Percentiles rank a stretch among this genome's conserved stretches.
Conservation (phyloP, 1,140 invertebrate species). For the Notospermus geniculatus region DNA sequence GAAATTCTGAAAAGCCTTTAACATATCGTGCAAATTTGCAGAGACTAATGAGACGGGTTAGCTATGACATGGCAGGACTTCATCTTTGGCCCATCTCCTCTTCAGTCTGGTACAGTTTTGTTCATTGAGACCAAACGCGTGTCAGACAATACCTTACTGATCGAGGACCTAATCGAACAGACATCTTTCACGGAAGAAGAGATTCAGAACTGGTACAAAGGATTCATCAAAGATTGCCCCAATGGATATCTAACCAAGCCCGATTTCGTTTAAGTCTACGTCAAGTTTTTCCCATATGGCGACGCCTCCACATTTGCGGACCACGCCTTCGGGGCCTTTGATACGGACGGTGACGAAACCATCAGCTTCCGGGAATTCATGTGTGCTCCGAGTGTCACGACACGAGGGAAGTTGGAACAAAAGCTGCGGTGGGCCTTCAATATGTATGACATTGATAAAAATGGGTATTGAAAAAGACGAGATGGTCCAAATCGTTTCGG, state of each 20-base stretch:
- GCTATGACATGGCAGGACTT: too few relatives aligned
- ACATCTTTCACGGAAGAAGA: slow-evolving; percentile 1
- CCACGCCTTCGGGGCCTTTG: slow-evolving; percentile 97
- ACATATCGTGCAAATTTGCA: too few relatives aligned
- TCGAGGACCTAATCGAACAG: neutral
- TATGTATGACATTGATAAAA: slow-evolving; percentile 93
- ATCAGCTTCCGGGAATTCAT: slow-evolving; percentile 98
- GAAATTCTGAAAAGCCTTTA: too few relatives aligned
- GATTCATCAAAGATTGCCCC: slow-evolving; percentile 95
- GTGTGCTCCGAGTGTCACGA: slow-evolving; percentile 92
- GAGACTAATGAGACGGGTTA: too few relatives aligned
- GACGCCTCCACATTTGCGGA: slow-evolving; percentile 99
- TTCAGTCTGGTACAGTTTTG: too few relatives aligned
- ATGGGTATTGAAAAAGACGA: slow-evolving; percentile 63
- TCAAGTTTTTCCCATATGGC: slow-evolving; percentile 98
- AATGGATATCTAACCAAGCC: slow-evolving; percentile 93
- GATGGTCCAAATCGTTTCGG: neutral
- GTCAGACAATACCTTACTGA: too few relatives aligned
- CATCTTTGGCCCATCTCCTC: too few relatives aligned
- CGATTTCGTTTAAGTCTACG: slow-evolving; percentile 98
- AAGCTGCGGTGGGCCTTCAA: slow-evolving; percentile 96
- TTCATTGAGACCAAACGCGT: too few relatives aligned
- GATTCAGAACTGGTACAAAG: slow-evolving; percentile 70
- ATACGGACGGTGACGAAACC: slow-evolving; percentile 94
- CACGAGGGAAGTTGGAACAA: slow-evolving; percentile 92